These are phyloP conservation scores for Thunnus thynnus DNA, from an alignment of 2,113 vertebrate species.

Conservation along the genomic window DNA sequence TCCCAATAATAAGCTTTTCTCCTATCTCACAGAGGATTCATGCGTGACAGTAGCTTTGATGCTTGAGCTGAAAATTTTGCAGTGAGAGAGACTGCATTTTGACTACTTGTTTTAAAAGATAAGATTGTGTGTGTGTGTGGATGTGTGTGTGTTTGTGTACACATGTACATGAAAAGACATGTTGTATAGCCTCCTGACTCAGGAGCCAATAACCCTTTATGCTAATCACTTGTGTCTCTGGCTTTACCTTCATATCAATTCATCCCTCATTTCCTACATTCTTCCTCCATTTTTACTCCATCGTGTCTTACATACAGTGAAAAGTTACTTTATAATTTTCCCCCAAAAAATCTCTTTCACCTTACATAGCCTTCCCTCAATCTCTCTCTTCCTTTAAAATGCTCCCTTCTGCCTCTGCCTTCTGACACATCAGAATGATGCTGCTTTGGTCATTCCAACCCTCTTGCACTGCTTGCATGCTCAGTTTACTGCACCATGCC, in stretches of 20 bases:
- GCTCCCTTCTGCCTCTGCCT: constrained; percentile 30
- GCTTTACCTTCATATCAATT: constrained; percentile 6
- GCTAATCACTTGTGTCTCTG: constrained; percentile 34
- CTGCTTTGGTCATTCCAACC: constrained; percentile 26
- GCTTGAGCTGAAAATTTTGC: constrained; percentile 17
- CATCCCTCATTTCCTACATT: not conserved
- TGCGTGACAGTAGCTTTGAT: constrained; percentile 27
- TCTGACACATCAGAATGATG: constrained; percentile 51
- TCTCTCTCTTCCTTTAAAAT: not conserved
- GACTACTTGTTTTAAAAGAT: constrained; percentile 14
- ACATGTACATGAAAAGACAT: not conserved
- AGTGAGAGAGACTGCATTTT: constrained; percentile 33
- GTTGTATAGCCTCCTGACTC: constrained; percentile 32
- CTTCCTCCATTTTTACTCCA: not conserved
- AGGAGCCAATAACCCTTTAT: constrained; percentile 50
- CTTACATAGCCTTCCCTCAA: constrained; percentile 4
- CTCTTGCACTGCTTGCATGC: constrained; percentile 40
- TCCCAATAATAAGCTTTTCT: constrained; percentile 13
- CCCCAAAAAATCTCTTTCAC: not conserved
- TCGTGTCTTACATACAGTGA: not conserved
- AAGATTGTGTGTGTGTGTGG: not conserved
- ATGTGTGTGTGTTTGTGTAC: constrained; percentile 1
- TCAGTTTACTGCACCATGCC: constrained; percentile 62
- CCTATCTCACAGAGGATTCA: constrained; percentile 5
- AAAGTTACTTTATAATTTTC: constrained; percentile 1